These are phyloP conservation scores for Pitangus sulphuratus DNA, from an alignment of 2,797 vertebrate genomes.

Conservation along the genomic window DNA sequence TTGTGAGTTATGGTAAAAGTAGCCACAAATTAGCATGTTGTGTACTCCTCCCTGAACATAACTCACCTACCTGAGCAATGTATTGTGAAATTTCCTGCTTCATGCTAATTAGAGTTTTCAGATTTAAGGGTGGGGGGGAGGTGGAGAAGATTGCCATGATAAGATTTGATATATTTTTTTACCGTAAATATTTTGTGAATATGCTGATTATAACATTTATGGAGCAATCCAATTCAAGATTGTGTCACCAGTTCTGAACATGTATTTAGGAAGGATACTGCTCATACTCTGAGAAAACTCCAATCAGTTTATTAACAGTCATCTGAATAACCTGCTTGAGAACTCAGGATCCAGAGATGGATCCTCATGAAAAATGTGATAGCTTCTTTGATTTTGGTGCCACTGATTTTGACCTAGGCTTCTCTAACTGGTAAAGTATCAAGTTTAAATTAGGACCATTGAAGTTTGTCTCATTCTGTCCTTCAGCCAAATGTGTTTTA, in stretches of 20 bases:
- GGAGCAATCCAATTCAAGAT: neutral
- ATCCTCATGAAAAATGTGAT: neutral
- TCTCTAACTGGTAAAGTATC: neutral
- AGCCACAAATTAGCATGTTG: neutral
- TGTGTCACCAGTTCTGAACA: neutral
- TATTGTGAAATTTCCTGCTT: conserved; percentile 21
- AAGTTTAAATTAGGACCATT: neutral
- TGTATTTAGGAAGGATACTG: neutral
- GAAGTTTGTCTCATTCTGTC: neutral
- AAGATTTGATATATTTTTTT: neutral
- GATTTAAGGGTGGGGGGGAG: neutral
- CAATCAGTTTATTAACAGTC: neutral
- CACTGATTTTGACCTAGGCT: neutral
- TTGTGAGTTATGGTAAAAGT: neutral
- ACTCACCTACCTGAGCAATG: neutral
- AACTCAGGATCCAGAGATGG: neutral
- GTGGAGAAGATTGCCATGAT: neutral
- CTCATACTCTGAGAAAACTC: neutral
- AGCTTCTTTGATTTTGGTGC: neutral
- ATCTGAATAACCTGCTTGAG: neutral
- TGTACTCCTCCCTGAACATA: neutral
- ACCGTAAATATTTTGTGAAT: neutral
- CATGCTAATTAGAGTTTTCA: neutral
- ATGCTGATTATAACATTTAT: neutral
- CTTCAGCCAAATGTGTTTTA: neutral